These are phyloP conservation scores for Drosophila heteroneura DNA, from an alignment of 2,888 invertebrate species.

Conservation along the genomic window DNA sequence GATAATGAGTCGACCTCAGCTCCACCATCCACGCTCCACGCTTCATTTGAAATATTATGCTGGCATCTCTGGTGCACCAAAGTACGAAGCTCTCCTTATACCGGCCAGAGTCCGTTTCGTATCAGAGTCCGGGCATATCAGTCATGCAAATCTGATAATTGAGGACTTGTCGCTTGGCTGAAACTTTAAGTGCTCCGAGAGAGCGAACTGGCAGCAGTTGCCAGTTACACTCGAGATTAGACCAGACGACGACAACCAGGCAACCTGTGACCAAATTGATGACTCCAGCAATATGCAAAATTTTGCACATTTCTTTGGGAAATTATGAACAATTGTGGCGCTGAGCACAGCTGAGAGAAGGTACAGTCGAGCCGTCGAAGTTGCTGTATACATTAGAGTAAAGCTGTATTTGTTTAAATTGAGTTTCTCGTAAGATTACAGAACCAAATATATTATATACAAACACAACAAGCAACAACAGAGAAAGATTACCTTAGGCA, in stretches of 20 bases:
- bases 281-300: constrained; percentile 57
- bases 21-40: constrained; percentile 39
- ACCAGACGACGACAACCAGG: constrained; percentile 22
- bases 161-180: constrained; percentile 76
- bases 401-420: background rate
- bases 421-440: background rate
- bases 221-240: constrained; percentile 57
- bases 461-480: background rate
- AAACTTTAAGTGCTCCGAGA: constrained; percentile 69
- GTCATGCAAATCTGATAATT: constrained; percentile 82
- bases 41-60: constrained; percentile 80
- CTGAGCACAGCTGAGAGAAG: constrained; percentile 33
- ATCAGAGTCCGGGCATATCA: constrained; percentile 61
- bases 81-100: constrained; percentile 18
- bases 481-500: background rate
- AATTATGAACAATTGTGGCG: constrained; percentile 62
- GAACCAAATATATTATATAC: background rate
- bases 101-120: constrained; percentile 42
- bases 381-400: background rate
- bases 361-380: background rate
- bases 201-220: constrained; percentile 14
- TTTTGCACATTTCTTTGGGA: constrained; percentile 48
- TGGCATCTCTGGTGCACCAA: constrained; percentile 21
- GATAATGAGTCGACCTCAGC: constrained; percentile 71
- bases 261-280: constrained; percentile 63